Conservation (phyloP, 1,140 invertebrate genomes). For the Rhyacophila brunnea region DNA sequence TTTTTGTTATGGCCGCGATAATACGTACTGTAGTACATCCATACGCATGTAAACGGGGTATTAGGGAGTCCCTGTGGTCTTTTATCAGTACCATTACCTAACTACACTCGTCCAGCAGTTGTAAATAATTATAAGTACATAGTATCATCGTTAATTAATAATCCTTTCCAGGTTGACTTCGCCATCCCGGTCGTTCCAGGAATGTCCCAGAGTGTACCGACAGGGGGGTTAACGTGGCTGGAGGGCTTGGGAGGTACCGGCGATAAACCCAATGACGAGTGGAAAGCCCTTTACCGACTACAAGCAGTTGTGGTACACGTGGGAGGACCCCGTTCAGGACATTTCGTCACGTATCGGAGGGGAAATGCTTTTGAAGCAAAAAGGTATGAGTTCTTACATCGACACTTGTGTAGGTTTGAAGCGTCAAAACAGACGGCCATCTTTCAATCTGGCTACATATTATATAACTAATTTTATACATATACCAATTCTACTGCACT, state of each 20-base stretch:
- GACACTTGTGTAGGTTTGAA: too few species aligned
- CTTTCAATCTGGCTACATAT: too few species aligned
- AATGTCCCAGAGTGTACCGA: slow-evolving; percentile 27
- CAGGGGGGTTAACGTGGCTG: slow-evolving; percentile 4
- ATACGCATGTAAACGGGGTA: too few species aligned
- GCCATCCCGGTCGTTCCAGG: neutral
- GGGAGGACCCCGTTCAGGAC: slow-evolving; percentile 81
- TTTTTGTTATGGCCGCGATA: too few species aligned
- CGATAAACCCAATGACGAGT: slow-evolving; percentile 38
- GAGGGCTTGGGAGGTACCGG: slow-evolving; percentile 29
- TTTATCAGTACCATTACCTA: too few species aligned
- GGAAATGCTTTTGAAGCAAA: slow-evolving; percentile 61
- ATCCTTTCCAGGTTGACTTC: neutral
- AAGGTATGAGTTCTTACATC: slow-evolving; percentile 42
- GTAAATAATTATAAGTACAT: too few species aligned
- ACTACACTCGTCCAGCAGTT: too few species aligned
- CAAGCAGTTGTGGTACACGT: slow-evolving; percentile 86
- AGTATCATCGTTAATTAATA: too few species aligned
- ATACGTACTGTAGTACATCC: too few species aligned
- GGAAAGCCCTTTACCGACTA: slow-evolving; percentile 65
- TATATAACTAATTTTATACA: neutral
- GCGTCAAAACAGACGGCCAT: too few species aligned
- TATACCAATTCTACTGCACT: too few species aligned
- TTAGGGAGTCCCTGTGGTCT: too few species aligned
- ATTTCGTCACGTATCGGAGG: slow-evolving; percentile 88